Evolutionary conservation across 2,797 vertebrate species (phyloP), one percentile per base, ranked within the genome.

Genomic region (Crocodylus rhombifer): DNA sequence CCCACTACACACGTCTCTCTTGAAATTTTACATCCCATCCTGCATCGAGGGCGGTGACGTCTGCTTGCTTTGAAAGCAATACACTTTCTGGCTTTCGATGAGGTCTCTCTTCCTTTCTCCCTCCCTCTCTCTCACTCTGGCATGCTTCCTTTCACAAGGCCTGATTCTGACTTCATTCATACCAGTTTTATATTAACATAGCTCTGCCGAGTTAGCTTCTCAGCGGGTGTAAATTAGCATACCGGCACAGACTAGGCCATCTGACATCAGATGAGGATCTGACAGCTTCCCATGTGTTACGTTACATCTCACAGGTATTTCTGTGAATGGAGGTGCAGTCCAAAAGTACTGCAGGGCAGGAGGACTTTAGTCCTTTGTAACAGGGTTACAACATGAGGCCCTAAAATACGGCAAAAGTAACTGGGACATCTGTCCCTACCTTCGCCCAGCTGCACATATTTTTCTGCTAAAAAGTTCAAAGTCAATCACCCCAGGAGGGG

Each of bases 401-500:
- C 55, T 84, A 65, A 94, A 89, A 91, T 51, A 20, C 20, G 36
- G 60, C 25, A 79, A 15, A 51, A 17, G 60, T 20, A 63, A 63
- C 62, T 28, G 60, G 26, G 33, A 58, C 30, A 7, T 63, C 17
- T 79, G 16, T 25, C 82, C 42, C 60, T 61, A 95, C 94, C 95
- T 92, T 88, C 64, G 81, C 58, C 56, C 69, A 20, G 25, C 14
- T 86, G 84, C 56, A 88, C 42, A 58, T 0, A 5, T 64, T 76
- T 86, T 91, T 77, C 4, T 9, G 6, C 1, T 7, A 56, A 83
- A 86, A 87, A 86, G 64, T 88, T 94, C 91, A 33, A 95, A 92
- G 93, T 6, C 75, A 95, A 92, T 80, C 82, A 23, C 17, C 0
- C 65, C 85, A 82, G 64, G 87, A 87, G 90, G 88, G 84, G 76